Percentiles rank a stretch among this genome's conserved stretches.
Evolutionary conservation across 2,113 vertebrate species (phyloP).

Genomic region (Guaruba guarouba): DNA sequence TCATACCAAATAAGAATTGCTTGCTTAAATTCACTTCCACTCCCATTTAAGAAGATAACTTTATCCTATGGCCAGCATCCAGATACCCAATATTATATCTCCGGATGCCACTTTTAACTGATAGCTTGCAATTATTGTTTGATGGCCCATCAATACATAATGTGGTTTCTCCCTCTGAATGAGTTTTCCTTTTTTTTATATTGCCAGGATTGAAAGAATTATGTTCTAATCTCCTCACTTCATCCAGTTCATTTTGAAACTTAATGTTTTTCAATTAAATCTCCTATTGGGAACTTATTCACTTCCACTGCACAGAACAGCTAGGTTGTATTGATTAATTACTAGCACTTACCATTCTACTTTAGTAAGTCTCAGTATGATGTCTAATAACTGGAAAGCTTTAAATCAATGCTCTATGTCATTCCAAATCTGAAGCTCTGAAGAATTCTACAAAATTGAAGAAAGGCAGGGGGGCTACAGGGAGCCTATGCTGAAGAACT

Average conservation of each 20-base stretch:
- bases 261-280: slow-evolving; percentile 72
- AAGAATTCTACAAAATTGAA: slow-evolving; percentile 25
- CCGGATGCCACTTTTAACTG: background rate
- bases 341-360: slow-evolving; percentile 47
- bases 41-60: background rate
- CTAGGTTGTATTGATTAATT: slow-evolving; percentile 64
- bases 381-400: slow-evolving; percentile 52
- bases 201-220: slow-evolving; percentile 69
- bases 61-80: background rate
- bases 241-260: slow-evolving; percentile 66
- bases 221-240: slow-evolving; percentile 68
- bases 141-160: slow-evolving; percentile 46
- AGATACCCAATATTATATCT: background rate
- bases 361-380: slow-evolving; percentile 9
- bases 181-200: slow-evolving; percentile 56
- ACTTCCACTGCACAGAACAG: slow-evolving; percentile 9
- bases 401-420: slow-evolving; percentile 46
- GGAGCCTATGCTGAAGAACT: slow-evolving; percentile 1
- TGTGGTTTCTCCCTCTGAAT: slow-evolving; percentile 30
- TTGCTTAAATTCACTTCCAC: background rate
- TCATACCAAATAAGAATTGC: background rate
- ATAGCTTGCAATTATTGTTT: slow-evolving; percentile 37
- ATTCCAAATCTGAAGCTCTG: slow-evolving; percentile 43
- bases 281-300: slow-evolving; percentile 64
- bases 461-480: background rate